phyloP scores from a whole-genome alignment of 2,797 vertebrate species.

The Lates japonicus region DNA sequence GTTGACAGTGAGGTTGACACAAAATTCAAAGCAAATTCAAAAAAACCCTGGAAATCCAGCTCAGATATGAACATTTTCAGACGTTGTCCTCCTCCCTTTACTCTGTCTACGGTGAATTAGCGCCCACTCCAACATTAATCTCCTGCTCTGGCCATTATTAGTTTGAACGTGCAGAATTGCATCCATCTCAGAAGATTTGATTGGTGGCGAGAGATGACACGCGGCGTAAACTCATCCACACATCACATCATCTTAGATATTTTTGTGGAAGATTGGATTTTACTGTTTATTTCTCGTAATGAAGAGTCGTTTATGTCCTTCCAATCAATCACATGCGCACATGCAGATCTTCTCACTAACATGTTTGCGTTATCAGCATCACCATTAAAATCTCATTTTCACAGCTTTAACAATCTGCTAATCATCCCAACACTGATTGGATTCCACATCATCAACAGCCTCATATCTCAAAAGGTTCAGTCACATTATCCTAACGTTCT shows the following conservation, averaged over 20 bases:
- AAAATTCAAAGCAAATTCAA: background rate
- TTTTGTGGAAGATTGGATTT: background rate
- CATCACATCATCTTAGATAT: background rate
- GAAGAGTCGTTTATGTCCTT: slow-evolving; percentile 15
- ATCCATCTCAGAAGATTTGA: slow-evolving; percentile 5
- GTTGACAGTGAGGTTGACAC: too few species aligned
- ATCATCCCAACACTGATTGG: slow-evolving; percentile 52
- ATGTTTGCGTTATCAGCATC: slow-evolving; percentile 47
- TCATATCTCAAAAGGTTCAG: slow-evolving; percentile 13
- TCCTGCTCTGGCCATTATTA: background rate
- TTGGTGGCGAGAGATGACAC: slow-evolving; percentile 9
- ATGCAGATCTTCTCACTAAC: slow-evolving; percentile 5
- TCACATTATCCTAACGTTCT: slow-evolving; percentile 23
- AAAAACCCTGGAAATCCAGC: background rate
- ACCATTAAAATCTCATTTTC: slow-evolving; percentile 59
- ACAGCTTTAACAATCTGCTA: slow-evolving; percentile 43
- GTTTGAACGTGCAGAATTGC: background rate
- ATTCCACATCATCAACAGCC: slow-evolving; percentile 29
- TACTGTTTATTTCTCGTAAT: slow-evolving; percentile 20
- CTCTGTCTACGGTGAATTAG: background rate
- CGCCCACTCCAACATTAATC: background rate
- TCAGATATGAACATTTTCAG: background rate
- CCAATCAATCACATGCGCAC: slow-evolving; percentile 5
- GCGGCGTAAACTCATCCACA: background rate
- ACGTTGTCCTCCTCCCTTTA: background rate